These are phyloP conservation scores for Chlorodrepanis virens DNA, from an alignment of 2,113 vertebrate genomes.

Conservation along the genomic window DNA sequence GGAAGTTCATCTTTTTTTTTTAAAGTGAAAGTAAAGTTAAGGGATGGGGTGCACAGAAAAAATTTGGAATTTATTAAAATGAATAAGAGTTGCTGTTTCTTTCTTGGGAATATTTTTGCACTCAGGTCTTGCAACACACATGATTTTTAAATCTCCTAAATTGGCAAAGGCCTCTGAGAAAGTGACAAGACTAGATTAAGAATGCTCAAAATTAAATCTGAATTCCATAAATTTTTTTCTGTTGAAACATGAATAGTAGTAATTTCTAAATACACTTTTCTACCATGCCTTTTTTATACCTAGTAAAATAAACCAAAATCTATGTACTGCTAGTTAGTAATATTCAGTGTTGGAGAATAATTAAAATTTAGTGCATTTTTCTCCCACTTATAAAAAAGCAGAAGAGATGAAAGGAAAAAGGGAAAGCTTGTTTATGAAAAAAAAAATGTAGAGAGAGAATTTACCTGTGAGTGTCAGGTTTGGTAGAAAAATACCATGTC, in stretches of 20 bases:
- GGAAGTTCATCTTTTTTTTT: not conserved
- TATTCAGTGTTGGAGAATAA: not conserved
- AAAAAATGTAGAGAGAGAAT: not conserved
- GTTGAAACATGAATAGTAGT: not conserved
- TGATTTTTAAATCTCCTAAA: not conserved
- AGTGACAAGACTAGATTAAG: not conserved
- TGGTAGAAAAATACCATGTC: not conserved
- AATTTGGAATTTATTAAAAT: not conserved
- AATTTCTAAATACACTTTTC: not conserved
- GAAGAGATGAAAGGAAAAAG: not conserved
- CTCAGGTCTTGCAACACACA: not conserved
- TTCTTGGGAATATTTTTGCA: not conserved
- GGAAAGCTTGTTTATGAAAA: not conserved
- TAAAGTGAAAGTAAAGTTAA: not conserved
- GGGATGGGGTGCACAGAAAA: not conserved
- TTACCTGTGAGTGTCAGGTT: not conserved
- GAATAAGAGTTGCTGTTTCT: not conserved
- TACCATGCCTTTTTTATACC: not conserved
- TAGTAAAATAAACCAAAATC: not conserved
- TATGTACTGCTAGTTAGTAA: not conserved
- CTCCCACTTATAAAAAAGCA: not conserved
- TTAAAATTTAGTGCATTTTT: not conserved
- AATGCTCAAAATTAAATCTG: not conserved
- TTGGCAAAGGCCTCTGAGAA: not conserved
- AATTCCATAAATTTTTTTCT: not conserved